Evolutionary conservation across 35 echinoderm and acorn worm genomes (phyloP).

Genomic region (Hemicentrotus pulcherrimus): DNA sequence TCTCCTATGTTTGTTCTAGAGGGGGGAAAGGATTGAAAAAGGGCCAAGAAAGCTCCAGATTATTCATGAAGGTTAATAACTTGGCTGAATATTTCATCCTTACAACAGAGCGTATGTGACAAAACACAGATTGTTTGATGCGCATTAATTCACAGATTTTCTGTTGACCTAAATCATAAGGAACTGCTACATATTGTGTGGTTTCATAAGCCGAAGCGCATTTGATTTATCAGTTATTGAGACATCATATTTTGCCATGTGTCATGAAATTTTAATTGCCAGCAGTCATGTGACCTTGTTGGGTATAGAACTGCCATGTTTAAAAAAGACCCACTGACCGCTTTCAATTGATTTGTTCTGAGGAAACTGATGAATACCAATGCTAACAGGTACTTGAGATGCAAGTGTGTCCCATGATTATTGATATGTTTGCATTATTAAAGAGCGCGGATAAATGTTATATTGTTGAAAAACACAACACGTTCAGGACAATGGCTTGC

Average conservation of each 20-base stretch:
- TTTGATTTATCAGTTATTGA: neutral
- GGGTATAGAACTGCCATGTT: neutral
- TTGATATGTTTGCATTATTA: neutral
- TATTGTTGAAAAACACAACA: neutral
- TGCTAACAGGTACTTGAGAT: neutral
- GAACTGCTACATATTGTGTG: neutral
- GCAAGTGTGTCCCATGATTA: neutral
- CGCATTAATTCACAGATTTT: slow-evolving; percentile 31
- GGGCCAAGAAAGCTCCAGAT: neutral
- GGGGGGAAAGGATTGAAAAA: neutral
- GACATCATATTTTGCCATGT: slow-evolving; percentile 11
- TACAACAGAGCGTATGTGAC: neutral
- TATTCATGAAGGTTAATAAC: slow-evolving; percentile 44
- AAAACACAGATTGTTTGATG: slow-evolving; percentile 36
- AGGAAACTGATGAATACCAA: neutral
- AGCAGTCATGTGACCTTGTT: neutral
- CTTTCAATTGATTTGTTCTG: neutral
- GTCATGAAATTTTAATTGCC: neutral
- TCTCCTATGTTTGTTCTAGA: slow-evolving; percentile 1
- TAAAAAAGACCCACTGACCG: neutral
- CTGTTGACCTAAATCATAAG: neutral
- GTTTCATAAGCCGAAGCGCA: neutral
- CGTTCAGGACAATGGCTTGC: neutral
- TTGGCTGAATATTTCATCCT: slow-evolving; percentile 32
- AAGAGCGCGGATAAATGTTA: neutral